Conservation (phyloP, 53 echinoderm and acorn worm species). For the Paelopatides confundens region DNA sequence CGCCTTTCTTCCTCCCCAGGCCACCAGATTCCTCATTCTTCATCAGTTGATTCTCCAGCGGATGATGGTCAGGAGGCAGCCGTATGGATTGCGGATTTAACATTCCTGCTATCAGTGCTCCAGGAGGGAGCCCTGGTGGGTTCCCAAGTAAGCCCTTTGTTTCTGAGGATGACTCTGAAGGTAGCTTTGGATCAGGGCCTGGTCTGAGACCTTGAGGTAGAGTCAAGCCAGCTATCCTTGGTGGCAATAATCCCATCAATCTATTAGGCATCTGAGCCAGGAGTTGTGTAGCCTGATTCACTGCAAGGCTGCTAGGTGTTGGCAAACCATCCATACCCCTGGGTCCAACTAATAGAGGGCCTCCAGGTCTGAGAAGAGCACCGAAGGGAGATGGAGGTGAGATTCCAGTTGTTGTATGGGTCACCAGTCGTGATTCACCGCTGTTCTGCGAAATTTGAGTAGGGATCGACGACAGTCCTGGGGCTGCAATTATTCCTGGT, state of each 20-base stretch:
- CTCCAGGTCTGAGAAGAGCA: constrained; percentile 26
- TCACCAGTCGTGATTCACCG: background rate
- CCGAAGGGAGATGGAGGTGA: constrained; percentile 20
- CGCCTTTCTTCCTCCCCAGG: background rate
- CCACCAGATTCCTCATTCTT: background rate
- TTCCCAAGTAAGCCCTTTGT: constrained; percentile 34
- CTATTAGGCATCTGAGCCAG: constrained; percentile 30
- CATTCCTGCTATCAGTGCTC: background rate
- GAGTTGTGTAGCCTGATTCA: constrained; percentile 13
- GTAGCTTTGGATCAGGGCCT: background rate
- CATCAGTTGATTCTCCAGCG: constrained; percentile 12
- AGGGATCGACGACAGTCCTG: constrained; percentile 54
- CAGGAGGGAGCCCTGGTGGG: constrained; percentile 36
- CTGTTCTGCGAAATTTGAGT: background rate
- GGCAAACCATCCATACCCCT: constrained; percentile 2
- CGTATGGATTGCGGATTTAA: background rate
- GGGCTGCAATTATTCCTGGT: constrained; percentile 52
- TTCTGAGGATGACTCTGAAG: background rate
- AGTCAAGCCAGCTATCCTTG: constrained; percentile 40
- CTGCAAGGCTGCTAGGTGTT: constrained; percentile 13
- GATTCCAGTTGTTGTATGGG: background rate
- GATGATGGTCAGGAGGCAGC: background rate
- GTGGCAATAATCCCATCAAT: constrained; percentile 30
- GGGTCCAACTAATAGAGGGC: background rate
- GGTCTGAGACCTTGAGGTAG: constrained; percentile 4